Evolutionary conservation across 1,140 invertebrate species (phyloP).

Genomic region (Phymastichus coffea): DNA sequence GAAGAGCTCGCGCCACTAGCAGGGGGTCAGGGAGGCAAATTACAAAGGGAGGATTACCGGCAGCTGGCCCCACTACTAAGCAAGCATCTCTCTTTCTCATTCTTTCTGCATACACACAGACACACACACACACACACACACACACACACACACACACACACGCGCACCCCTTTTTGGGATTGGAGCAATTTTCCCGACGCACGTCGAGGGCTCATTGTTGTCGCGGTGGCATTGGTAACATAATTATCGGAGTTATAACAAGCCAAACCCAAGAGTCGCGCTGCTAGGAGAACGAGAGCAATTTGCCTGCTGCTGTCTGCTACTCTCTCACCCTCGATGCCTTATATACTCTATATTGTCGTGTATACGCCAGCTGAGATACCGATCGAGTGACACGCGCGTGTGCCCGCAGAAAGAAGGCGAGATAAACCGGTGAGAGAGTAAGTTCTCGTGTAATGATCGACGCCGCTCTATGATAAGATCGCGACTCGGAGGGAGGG

Average conservation of each 20-base stretch:
- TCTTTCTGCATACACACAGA: too few relatives aligned
- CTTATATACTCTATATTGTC: not conserved
- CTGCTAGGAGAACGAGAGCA: too few relatives aligned
- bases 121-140: too few relatives aligned
- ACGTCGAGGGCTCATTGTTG: conserved; percentile 50
- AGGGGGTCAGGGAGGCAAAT: conserved; percentile 54
- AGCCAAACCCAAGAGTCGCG: conserved; percentile 49
- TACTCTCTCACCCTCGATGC: too few relatives aligned
- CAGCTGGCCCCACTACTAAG: conserved; percentile 53
- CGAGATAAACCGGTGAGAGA: conserved; percentile 40
- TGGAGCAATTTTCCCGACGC: too few relatives aligned
- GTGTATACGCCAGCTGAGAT: too few relatives aligned
- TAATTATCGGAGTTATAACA: conserved; percentile 60
- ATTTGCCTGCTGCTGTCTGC: too few relatives aligned
- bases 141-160: too few relatives aligned
- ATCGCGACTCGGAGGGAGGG: not conserved
- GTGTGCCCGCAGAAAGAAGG: conserved; percentile 34
- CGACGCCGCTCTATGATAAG: conserved; percentile 8
- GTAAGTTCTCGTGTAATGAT: conserved; percentile 33
- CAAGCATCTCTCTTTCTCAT: too few relatives aligned
- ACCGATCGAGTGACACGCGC: conserved; percentile 7
- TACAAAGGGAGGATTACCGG: conserved; percentile 60
- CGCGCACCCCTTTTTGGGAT: too few relatives aligned
- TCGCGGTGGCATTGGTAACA: conserved; percentile 56
- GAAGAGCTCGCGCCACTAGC: too few relatives aligned